Conservation (phyloP, 2,797 vertebrate genomes). For the Rhynchonycteris naso region DNA sequence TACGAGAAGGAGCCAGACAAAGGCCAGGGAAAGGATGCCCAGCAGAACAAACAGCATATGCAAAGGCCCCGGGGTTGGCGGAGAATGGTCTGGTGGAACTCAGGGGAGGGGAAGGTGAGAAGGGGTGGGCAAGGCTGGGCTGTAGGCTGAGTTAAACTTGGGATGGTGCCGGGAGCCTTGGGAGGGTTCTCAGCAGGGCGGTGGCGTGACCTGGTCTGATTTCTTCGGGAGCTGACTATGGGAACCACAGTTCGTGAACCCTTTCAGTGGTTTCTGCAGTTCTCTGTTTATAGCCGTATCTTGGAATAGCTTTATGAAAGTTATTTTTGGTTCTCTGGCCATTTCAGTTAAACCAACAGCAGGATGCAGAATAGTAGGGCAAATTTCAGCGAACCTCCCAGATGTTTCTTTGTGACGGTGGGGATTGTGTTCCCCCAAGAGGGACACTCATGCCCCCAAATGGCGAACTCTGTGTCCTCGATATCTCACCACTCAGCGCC, state of each 20-base stretch:
- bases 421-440: neutral
- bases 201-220: neutral
- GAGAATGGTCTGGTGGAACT: neutral
- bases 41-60: neutral
- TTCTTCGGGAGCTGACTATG: neutral
- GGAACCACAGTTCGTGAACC: neutral
- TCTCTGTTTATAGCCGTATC: neutral
- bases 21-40: neutral
- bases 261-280: neutral
- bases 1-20: neutral
- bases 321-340: slow-evolving; percentile 42
- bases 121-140: neutral
- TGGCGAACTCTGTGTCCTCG: neutral
- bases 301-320: neutral
- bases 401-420: neutral
- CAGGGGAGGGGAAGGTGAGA: neutral
- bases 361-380: neutral
- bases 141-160: neutral
- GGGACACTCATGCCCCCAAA: fast-evolving
- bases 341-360: neutral
- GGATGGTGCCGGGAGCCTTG: neutral
- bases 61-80: neutral
- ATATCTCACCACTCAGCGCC: neutral
- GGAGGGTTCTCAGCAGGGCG: neutral
- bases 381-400: neutral